Conservation (phyloP, 23 tunicate species). For the Ciona savignyi region DNA sequence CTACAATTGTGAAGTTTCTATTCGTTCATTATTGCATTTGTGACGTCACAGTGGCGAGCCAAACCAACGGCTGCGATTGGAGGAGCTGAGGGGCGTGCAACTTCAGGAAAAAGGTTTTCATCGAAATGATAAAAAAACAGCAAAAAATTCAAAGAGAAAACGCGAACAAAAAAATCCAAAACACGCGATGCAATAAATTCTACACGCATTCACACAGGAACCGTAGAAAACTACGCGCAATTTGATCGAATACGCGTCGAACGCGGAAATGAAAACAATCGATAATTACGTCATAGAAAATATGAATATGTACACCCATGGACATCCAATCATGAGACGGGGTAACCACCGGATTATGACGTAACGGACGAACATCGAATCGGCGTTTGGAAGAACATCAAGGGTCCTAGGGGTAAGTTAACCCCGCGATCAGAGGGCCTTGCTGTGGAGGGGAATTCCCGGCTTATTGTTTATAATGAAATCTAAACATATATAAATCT, state of each 20-base stretch:
- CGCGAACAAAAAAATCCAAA: background rate
- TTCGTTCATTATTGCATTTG: slow-evolving; percentile 1
- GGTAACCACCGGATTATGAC: background rate
- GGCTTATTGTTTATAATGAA: too few relatives aligned
- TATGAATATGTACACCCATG: background rate
- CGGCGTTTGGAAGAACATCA: background rate
- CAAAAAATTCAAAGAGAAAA: background rate
- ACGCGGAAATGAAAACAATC: background rate
- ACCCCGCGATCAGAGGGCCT: background rate
- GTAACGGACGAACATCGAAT: background rate
- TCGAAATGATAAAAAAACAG: background rate
- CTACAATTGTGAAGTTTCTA: background rate
- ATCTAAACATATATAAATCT: too few relatives aligned
- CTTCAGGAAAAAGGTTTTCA: background rate
- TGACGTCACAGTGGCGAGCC: slow-evolving; percentile 2
- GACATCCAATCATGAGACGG: background rate
- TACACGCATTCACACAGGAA: background rate
- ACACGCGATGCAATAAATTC: background rate
- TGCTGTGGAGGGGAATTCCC: background rate
- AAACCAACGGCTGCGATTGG: slow-evolving; percentile 1
- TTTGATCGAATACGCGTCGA: background rate
- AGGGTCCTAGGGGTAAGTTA: background rate
- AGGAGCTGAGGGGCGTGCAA: background rate
- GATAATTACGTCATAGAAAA: background rate
- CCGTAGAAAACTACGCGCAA: background rate